Conservation (phyloP, 2,888 invertebrate genomes). For the Drosophila colorata region DNA sequence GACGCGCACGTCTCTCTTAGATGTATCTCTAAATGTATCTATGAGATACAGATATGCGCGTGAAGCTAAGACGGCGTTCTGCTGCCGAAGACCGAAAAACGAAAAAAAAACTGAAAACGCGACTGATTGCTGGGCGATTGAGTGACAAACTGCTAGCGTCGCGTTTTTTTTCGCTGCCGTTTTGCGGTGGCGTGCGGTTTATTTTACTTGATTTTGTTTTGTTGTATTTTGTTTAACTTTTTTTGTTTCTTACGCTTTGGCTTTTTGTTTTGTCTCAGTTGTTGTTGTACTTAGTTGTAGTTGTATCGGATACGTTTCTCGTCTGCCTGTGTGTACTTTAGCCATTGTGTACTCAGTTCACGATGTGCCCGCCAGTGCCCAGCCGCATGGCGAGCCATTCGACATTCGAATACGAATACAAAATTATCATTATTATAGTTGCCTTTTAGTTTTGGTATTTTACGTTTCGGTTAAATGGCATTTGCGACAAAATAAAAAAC, state of each 20-base stretch:
- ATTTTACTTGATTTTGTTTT: conserved; percentile 66
- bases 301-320: conserved; percentile 38
- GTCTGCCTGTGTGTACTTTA: conserved; percentile 59
- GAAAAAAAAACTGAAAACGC: conserved; percentile 49
- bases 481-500: conserved; percentile 43
- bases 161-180: conserved; percentile 62
- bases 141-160: conserved; percentile 75
- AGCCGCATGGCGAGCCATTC: conserved; percentile 53
- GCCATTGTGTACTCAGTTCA: conserved; percentile 77
- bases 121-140: conserved; percentile 76
- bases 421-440: conserved; percentile 58
- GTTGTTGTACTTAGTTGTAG: conserved; percentile 31
- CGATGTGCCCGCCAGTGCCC: conserved; percentile 50
- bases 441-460: conserved; percentile 53
- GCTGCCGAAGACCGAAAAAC: conserved; percentile 10
- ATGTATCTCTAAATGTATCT: conserved; percentile 7
- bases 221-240: conserved; percentile 9
- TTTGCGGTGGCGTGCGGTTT: conserved; percentile 68
- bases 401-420: conserved; percentile 37
- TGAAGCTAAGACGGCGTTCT: conserved; percentile 12
- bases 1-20: conserved; percentile 32
- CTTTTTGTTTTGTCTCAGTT: conserved; percentile 42
- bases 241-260: conserved; percentile 36
- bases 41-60: conserved; percentile 40
- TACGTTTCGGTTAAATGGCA: conserved; percentile 56